These are phyloP conservation scores for Plectrocnemia conspersa DNA, from an alignment of 1,140 invertebrate genomes.

Conservation along the genomic window DNA sequence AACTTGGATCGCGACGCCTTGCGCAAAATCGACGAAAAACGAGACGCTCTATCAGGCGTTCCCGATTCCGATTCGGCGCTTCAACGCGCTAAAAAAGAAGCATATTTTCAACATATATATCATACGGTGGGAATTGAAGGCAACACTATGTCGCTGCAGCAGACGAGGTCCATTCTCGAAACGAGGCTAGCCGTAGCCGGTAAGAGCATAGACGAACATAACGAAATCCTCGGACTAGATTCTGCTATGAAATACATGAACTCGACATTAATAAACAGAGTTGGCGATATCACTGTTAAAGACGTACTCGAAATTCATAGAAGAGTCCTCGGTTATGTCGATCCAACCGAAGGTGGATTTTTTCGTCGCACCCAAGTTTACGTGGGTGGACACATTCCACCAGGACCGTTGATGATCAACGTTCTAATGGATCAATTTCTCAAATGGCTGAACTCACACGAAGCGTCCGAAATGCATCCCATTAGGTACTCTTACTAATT, in stretches of 20 bases:
- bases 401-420: slow-evolving; percentile 73
- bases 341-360: slow-evolving; percentile 79
- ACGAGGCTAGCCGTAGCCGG: slow-evolving; percentile 88
- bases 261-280: slow-evolving; percentile 74
- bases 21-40: slow-evolving; percentile 79
- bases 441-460: slow-evolving; percentile 86
- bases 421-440: slow-evolving; percentile 83
- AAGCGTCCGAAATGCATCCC: slow-evolving; percentile 77
- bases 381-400: slow-evolving; percentile 87
- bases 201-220: slow-evolving; percentile 94
- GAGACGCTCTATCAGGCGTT: slow-evolving; percentile 73
- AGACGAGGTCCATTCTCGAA: slow-evolving; percentile 89
- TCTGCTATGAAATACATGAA: slow-evolving; percentile 95
- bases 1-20: slow-evolving; percentile 80
- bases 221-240: slow-evolving; percentile 92
- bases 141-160: slow-evolving; percentile 91
- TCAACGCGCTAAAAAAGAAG: slow-evolving; percentile 84
- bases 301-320: slow-evolving; percentile 92
- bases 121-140: slow-evolving; percentile 97
- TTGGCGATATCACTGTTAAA: slow-evolving; percentile 68
- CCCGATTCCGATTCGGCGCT: slow-evolving; percentile 75
- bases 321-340: slow-evolving; percentile 89
- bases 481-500: slow-evolving; percentile 66
- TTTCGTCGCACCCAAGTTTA: slow-evolving; percentile 83
- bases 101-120: slow-evolving; percentile 94